Base-by-base conservation (phyloP, 2,888 invertebrate species). In the Eutolmus rufibarbis region DNA sequence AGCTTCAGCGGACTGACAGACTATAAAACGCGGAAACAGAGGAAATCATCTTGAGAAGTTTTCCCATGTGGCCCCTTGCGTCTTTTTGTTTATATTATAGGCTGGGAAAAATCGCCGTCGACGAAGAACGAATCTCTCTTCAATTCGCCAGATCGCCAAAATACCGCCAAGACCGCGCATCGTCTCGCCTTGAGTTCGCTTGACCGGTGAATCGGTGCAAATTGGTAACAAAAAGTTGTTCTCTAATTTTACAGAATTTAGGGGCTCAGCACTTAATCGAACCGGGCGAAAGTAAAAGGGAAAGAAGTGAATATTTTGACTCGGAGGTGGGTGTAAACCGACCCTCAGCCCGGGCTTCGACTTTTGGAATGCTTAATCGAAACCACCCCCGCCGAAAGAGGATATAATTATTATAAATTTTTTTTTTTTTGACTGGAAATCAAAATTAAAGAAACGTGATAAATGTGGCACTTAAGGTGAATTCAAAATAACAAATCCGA, bases 391-490 rank as follows among this genome's bases (percentile, higher is more conserved):
- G 28, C 66, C 66, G 66, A 66, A 28, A 12, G 5, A 66, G 12
- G 66, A 66, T 12, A 66, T 19, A 40, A 40, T 40, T 34, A 34
- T 34, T 34, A 1, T 37, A 7, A 8, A 8, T 37, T 8, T 8
- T 37, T 37, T 37, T 40, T 57, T 19, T 19, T 9, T 19, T 76
- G 16, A 37, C 23, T 76, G n/a, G 40, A 74, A 19, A 23, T 46
- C 12, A 46, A 46, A 46, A 40, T 40, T 40, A 12, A 14, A 46
- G 46, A 86, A 31, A 51, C 28, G 86, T 84, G 74, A 84, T 84
- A 86, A 86, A 86, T 86, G 57, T 56, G 78, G 51, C 57, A 46
- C 76, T 86, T 56, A 81, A 66, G 74, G 74, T 79, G 34, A 87
- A 87, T 37, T 19, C 23, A 79, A 31, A 40, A 78, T 51, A n/a